Evolutionary conservation across 2,113 vertebrate species (phyloP).

Genomic region (Galemys pyrenaicus): DNA sequence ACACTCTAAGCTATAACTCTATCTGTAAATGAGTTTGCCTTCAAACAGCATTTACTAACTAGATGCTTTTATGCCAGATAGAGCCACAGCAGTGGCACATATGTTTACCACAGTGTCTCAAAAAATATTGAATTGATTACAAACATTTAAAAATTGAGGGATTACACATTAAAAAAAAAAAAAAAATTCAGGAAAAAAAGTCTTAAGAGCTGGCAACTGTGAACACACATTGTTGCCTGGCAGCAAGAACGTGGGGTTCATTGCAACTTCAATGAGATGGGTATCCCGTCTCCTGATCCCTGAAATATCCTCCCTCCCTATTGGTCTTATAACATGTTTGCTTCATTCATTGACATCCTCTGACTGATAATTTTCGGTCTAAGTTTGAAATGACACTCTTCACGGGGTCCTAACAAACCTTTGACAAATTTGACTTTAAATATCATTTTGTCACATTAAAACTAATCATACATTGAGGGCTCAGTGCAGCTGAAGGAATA

Average conservation of each 20-base stretch:
- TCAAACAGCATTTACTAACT: not conserved
- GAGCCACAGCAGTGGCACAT: not conserved
- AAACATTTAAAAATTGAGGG: conserved; percentile 3
- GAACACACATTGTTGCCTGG: not conserved
- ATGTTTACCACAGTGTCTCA: not conserved
- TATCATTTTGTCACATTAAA: not conserved
- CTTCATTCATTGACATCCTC: not conserved
- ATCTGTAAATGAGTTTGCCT: not conserved
- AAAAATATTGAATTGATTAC: not conserved
- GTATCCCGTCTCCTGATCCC: not conserved
- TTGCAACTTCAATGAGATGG: not conserved
- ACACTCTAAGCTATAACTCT: not conserved
- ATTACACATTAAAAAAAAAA: not conserved
- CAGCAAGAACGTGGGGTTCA: not conserved
- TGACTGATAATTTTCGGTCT: not conserved
- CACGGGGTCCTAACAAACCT: not conserved
- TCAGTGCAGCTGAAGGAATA: not conserved
- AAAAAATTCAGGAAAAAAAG: not conserved
- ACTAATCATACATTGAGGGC: not conserved
- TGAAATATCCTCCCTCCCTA: not conserved
- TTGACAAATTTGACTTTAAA: conserved; percentile 45
- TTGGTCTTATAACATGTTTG: not conserved
- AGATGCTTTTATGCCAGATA: not conserved
- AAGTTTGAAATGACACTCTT: not conserved
- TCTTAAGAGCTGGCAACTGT: not conserved